Base-by-base conservation (phyloP, 2,797 vertebrate species). In the Lagocephalus sceleratus region DNA sequence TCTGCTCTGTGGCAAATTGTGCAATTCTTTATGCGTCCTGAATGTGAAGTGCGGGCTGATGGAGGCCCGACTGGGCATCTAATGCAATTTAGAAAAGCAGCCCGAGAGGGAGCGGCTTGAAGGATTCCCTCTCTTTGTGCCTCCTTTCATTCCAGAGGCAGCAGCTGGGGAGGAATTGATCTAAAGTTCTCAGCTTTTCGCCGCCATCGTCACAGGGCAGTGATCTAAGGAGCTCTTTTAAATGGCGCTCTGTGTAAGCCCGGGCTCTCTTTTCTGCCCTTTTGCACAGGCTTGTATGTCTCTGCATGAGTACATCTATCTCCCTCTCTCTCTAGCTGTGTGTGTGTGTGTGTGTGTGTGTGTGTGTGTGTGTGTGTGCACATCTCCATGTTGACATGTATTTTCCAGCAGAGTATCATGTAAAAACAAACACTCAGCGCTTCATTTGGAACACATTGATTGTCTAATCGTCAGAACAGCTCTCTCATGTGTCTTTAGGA, bases 191-290 rank as follows among this genome's bases (percentile, higher is more conserved):
- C 76, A 74, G 79, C 90, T 89, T 89, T 91, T 89, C 85, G 91
- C 82, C 89, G 81, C 87, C 90, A 81, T 84, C 55, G 92, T 93
- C 92, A 93, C 93, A 93, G 91, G 52, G 84, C 79, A 73, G 84
- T 94, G 93, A 94, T 95, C 93, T 94, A 92, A 95, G 88, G 83
- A 82, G 70, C 87, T 90, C 88, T 89, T 87, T 89, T 88, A 89
- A 92, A 89, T 41, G 68, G 39, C 2, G 48, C 84, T 88, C 32
- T 47, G 75, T 51, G 62, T 45, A 29, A 23, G 41, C 43, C 39
- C 16, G 7, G 8, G 25, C 26, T 59, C 23, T 64, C 54, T 60
- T 58, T 60, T 52, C 59, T 57, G 54, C 66, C 57, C 55, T 65
- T 51, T 48, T 64, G 53, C 61, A 56, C 65, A 57, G 22, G 50